Evolutionary conservation across 1,140 invertebrate species (phyloP).

Genomic region (Drosophila seguyi): DNA sequence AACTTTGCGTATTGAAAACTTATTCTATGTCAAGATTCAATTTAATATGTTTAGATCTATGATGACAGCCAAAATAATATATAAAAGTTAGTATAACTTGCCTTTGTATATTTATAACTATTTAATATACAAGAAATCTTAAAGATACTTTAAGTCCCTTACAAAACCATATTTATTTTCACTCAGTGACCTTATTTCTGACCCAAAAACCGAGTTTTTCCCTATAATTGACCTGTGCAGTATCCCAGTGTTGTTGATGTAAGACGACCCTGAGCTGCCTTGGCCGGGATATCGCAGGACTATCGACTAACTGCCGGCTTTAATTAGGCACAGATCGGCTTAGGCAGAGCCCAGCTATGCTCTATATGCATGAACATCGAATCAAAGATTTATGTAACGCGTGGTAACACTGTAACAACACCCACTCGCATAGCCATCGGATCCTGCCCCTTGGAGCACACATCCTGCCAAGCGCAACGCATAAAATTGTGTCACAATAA

Average conservation of each 20-base stretch:
- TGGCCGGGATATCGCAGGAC: not conserved
- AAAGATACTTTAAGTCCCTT: not conserved
- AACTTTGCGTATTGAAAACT: not conserved
- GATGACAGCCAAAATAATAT: too few relatives aligned
- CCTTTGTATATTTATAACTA: too few relatives aligned
- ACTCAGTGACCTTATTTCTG: not conserved
- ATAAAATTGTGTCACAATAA: conserved; percentile 83
- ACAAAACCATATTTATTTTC: too few relatives aligned
- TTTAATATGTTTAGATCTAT: not conserved
- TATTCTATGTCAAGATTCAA: not conserved
- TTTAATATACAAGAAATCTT: not conserved
- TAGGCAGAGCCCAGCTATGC: not conserved
- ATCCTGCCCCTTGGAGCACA: conserved; percentile 8
- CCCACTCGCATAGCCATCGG: not conserved
- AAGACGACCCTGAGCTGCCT: conserved; percentile 15
- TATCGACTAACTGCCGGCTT: conserved; percentile 20
- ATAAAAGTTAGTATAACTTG: not conserved
- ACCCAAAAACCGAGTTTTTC: not conserved
- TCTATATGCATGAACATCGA: conserved; percentile 29
- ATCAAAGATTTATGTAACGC: conserved; percentile 45
- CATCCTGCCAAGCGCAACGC: conserved; percentile 62
- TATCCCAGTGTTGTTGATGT: conserved; percentile 20
- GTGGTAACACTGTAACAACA: conserved; percentile 26
- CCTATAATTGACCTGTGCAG: not conserved
- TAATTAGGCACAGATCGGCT: conserved; percentile 30